Evolutionary conservation across 2,888 invertebrate species (phyloP), one percentile per base, ranked within the genome.

Genomic region (Cryptops parisi): DNA sequence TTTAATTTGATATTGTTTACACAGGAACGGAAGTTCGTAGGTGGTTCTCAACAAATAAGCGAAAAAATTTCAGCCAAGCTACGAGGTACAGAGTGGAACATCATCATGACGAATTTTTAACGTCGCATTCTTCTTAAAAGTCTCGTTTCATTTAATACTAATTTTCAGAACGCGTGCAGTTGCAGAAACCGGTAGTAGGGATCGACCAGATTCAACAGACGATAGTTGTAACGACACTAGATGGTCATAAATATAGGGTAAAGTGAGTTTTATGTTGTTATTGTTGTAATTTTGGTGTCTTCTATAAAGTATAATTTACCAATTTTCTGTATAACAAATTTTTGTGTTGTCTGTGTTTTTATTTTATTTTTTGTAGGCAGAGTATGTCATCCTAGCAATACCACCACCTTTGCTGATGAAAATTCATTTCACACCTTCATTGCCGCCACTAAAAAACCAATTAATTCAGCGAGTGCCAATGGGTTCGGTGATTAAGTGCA

Each of bases 401-500:
- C 68, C 70, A 2, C 65, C 67, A 12, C 56, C 62, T 3, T 48
- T 68, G 19, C 68, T 67, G 56, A 62, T 62, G 51, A 65, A 65
- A 52, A 67, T 70, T 41, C 61, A 63, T 44, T 71, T 64, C 53
- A 58, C 60, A 2, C 70, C 71, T 15, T 60, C 64, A 22, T 58
- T 71, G 22, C 65, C 68, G 2, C 54, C 63, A 3, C 48, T 62
- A 1, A 59, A 67, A 26, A 62, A 62, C 51, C 67, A 69, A 54
- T 60, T 70, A 19, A 61, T 64, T 27, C 65, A 68, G 55, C 60
- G 66, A 23, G 58, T 65, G 45, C 67, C 69, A 2, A 68, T 69
- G 67, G 71, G 70, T n/a, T 62, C 64, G 40, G 65, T 69, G 39
- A 65, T 72, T 56, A 72, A 73, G 57, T 66, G 66, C 27, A 62